Percentiles rank a stretch among this genome's conserved stretches.
Evolutionary conservation across 2,113 vertebrate species (phyloP).

Genomic region (Tachycineta bicolor): DNA sequence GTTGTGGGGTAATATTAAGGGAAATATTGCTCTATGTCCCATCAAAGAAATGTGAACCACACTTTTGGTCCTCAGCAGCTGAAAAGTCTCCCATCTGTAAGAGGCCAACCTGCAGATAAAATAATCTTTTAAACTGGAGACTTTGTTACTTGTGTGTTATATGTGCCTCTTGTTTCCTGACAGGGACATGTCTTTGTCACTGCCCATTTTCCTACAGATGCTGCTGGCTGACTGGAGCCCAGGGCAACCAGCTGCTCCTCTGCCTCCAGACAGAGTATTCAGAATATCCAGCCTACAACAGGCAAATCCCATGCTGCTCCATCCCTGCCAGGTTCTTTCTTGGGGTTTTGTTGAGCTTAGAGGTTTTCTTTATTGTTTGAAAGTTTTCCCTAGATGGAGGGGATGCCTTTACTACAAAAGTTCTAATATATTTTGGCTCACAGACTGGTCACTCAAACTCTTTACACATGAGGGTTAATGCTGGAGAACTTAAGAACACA

Average conservation of each 20-base stretch:
- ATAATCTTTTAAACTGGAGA: not conserved
- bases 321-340: not conserved
- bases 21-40: not conserved
- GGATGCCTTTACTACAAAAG: not conserved
- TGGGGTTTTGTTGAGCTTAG: not conserved
- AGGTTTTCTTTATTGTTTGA: not conserved
- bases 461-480: not conserved
- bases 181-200: not conserved
- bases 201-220: not conserved
- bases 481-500: not conserved
- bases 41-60: not conserved
- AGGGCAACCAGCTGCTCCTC: not conserved
- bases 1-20: not conserved
- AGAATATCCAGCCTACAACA: not conserved
- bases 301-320: not conserved
- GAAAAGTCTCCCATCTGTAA: not conserved
- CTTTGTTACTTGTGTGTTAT: not conserved
- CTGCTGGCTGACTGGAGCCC: not conserved
- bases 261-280: not conserved
- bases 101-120: not conserved
- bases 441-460: not conserved
- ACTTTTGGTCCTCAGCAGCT: not conserved
- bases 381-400: not conserved
- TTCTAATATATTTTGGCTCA: not conserved
- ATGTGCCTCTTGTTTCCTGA: rapidly evolving